Evolutionary conservation across 2,797 vertebrate genomes (phyloP).

Genomic region (Petrocephalus sullivani): DNA sequence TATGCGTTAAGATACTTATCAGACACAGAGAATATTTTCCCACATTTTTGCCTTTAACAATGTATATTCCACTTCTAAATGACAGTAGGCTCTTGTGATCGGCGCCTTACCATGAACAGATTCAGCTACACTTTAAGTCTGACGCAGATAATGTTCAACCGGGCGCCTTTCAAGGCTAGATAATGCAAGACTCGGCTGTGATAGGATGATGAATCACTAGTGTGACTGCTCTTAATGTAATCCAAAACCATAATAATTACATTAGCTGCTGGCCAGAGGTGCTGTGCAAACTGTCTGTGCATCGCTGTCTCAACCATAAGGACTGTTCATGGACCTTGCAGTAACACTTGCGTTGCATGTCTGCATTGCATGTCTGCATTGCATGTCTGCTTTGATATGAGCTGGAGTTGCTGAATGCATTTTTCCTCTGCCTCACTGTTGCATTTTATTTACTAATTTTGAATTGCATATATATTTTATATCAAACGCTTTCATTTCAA

Average conservation of each 20-base stretch:
- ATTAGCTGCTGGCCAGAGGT: slow-evolving; percentile 35
- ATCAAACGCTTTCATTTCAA: neutral
- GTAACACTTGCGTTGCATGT: slow-evolving; percentile 19
- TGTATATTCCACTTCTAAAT: neutral
- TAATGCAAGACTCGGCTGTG: slow-evolving; percentile 24
- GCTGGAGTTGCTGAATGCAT: slow-evolving; percentile 20
- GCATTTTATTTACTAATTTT: neutral
- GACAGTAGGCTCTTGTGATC: neutral
- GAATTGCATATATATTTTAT: neutral
- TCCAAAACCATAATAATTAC: slow-evolving; percentile 53
- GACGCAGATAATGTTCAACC: slow-evolving; percentile 1
- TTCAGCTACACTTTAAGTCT: neutral
- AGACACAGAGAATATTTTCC: neutral
- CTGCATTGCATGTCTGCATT: too few species aligned
- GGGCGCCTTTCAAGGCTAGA: neutral
- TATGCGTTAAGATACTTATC: neutral
- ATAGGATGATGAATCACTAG: slow-evolving; percentile 35
- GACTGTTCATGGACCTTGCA: slow-evolving; percentile 50
- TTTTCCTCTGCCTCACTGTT: neutral
- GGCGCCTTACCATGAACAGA: neutral
- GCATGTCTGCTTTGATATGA: slow-evolving; percentile 16
- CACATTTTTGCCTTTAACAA: neutral
- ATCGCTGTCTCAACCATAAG: slow-evolving; percentile 25
- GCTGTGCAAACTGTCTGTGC: slow-evolving; percentile 27
- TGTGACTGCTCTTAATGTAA: slow-evolving; percentile 35